phyloP scores from a whole-genome alignment of 2,113 vertebrate genomes.

The Perognathus longimembris region DNA sequence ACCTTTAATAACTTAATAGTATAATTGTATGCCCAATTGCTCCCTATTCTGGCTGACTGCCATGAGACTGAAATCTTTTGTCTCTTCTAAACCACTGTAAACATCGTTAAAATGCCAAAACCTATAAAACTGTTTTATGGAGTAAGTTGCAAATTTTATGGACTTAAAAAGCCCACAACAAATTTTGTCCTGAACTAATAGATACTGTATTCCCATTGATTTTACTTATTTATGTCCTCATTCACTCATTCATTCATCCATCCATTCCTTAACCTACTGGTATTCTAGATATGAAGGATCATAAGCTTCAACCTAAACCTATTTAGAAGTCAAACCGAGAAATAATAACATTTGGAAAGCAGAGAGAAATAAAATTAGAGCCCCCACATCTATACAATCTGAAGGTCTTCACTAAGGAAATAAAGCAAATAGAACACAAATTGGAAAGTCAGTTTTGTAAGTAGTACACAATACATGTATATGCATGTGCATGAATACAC shows the following conservation, averaged over 20 bases:
- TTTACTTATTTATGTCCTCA: not conserved
- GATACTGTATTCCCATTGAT: not conserved
- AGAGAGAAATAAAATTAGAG: not conserved
- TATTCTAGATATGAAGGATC: not conserved
- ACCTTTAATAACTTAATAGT: constrained; percentile 85
- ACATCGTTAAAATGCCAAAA: constrained; percentile 88
- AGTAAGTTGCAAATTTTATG: constrained; percentile 86
- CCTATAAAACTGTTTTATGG: constrained; percentile 88
- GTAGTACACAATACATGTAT: not conserved
- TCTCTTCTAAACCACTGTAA: constrained; percentile 87
- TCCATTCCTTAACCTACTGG: not conserved
- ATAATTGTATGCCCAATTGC: constrained; percentile 79
- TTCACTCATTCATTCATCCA: not conserved
- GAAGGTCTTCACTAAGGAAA: constrained; percentile 32
- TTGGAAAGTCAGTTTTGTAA: not conserved
- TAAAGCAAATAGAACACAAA: not conserved
- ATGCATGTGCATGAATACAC: not conserved
- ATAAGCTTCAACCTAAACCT: not conserved
- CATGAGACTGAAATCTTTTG: constrained; percentile 77
- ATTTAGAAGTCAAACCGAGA: not conserved
- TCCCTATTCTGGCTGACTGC: constrained; percentile 77
- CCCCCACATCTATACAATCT: not conserved
- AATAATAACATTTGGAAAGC: constrained; percentile 32
- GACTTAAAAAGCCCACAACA: constrained; percentile 51
- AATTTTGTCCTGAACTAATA: constrained; percentile 42